Evolutionary conservation across 2,888 invertebrate species (phyloP), one percentile per base, ranked within the genome.

Genomic region (Lithophane leautieri): DNA sequence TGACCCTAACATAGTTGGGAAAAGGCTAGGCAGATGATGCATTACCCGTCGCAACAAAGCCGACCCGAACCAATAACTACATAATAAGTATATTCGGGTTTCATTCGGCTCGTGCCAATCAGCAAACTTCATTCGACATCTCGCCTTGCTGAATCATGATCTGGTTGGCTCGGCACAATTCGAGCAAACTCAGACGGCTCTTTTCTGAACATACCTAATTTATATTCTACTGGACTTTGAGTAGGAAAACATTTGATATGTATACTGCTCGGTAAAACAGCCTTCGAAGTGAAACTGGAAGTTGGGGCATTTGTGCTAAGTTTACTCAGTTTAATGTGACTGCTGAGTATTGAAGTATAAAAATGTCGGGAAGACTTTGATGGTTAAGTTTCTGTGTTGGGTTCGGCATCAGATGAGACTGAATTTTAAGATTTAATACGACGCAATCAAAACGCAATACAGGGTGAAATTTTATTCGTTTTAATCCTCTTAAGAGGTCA

Each of bases 141-240:
- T 28, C 14, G 1, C 2, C 2, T 28, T 16, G 22, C 19, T 25
- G n/a, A 65, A 25, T 25, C 25, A 65, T 44, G 12, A 14, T 34
- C 6, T 4, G 1, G 28, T 34, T 4, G 14, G 28, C 28, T 47
- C 14, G 14, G 9, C 28, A 66, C 50, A 66, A n/a, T 34, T 66
- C 14, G 47, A 22, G 14, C 0, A 14, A 14, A 47, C 9, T 22
- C 28, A 14, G 14, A 4, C 0, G 4, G 19, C 4, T 25, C 25
- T 34, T 42, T 44, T 25, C 6, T 44, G 0, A 3, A 44, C 11
- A n/a, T 62, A 62, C 47, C 7, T 63, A 61, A 8, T 22, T 34
- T 34, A n/a, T 83, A 79, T 83, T 85, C 80, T 79, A 73, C 78
- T 76, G 76, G 79, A 86, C 78, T 87, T 79, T 63, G 22, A 75